Base-by-base conservation (phyloP, 2,888 invertebrate species). In the Junonia oenone region DNA sequence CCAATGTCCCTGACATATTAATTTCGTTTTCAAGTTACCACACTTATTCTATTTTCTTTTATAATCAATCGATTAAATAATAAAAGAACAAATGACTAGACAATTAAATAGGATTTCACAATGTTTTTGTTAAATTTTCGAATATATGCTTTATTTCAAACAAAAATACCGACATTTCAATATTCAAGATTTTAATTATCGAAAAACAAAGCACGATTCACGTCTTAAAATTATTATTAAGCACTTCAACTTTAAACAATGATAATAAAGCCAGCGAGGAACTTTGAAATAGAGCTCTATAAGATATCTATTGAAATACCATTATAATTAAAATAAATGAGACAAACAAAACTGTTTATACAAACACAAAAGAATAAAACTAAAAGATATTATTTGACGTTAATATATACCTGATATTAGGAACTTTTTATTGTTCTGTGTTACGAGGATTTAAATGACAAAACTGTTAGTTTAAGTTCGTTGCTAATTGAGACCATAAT, bases 381-480 rank as follows among this genome's bases (percentile, higher is more conserved):
- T 17, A 37, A 9, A 15, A 37, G 14, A 9, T 17, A 15, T 2
- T 2, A n/a, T n/a, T n/a, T n/a, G 5, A 38, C 4, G 9, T 38
- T 11, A 38, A 17, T 38, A n/a, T 11, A 11, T 9, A 19, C 11
- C 17, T n/a, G 19, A 8, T 40, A 22, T 6, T 43, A 43, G 26
- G 43, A 43, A 43, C 26, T 26, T 17, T 26, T 26, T 43, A n/a
- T 43, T 26, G 37, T 14, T 37, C 15, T 15, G 13, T 43, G 26
- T 43, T 43, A 26, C 43, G 43, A 43, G n/a, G 43, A 43, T n/a
- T 11, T 11, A 13, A 45, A 27, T 49, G 26, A 35, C 46, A 46
- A 40, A 50, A 49, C 51, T 51, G 26, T 47, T 45, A 56, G 56
- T 59, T 59, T 47, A 55, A 37, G 59, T 43, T 56, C 38, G 38